Evolutionary conservation across 2,113 vertebrate genomes (phyloP).

Genomic region (Catharus minimus): DNA sequence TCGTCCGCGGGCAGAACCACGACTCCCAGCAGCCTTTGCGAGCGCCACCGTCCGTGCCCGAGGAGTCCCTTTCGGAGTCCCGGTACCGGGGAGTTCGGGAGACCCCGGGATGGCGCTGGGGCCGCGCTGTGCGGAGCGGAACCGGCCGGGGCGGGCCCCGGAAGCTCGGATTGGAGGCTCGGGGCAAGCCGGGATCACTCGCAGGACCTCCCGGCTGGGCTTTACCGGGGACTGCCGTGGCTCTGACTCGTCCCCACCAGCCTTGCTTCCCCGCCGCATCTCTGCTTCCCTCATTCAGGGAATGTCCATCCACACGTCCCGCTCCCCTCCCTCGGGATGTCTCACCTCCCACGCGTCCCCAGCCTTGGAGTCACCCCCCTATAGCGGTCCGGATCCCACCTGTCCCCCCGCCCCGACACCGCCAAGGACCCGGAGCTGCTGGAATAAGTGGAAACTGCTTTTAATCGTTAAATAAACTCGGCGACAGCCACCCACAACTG

Average conservation of each 20-base stretch:
- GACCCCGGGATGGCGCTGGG: accelerated
- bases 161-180: too few species aligned
- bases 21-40: neutral
- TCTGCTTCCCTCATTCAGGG: neutral
- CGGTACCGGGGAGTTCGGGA: neutral
- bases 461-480: constrained; percentile 59
- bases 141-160: neutral
- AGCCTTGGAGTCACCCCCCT: neutral
- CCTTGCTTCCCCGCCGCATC: accelerated
- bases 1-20: accelerated
- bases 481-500: constrained; percentile 18
- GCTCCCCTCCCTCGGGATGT: neutral
- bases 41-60: accelerated
- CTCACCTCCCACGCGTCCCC: neutral
- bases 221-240: neutral
- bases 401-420: neutral
- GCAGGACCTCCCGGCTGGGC: neutral
- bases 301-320: neutral
- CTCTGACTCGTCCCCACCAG: neutral
- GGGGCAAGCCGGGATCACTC: neutral
- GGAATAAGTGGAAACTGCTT: constrained; percentile 54
- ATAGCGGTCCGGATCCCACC: neutral
- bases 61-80: too few species aligned
- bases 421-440: neutral
- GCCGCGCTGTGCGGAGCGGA: neutral